Conservation (phyloP, 2,888 invertebrate genomes). For the Acronicta leporina region DNA sequence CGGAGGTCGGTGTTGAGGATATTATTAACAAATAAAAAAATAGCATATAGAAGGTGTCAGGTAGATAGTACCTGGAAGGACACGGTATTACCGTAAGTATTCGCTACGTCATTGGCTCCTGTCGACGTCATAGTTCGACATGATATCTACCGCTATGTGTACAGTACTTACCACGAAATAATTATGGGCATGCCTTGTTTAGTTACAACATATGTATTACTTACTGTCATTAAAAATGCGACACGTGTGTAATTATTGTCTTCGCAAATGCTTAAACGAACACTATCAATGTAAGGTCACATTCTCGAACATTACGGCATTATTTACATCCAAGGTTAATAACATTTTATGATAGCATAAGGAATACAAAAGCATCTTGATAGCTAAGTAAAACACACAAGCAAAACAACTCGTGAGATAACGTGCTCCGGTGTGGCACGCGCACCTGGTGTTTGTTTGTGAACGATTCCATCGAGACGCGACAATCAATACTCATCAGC, state of each 20-base stretch:
- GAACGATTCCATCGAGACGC: background rate
- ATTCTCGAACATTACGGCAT: background rate
- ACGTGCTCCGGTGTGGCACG: background rate
- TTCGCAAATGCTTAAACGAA: background rate
- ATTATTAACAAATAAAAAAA: no score
- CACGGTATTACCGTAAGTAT: no score
- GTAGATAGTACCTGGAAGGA: no score
- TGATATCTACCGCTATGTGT: no score
- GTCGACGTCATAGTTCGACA: no score
- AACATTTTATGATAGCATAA: background rate
- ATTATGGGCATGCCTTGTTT: background rate
- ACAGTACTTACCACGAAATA: no score
- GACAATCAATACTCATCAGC: no score
- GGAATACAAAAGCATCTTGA: background rate
- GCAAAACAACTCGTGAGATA: background rate
- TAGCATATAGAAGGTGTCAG: no score
- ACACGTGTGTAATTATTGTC: slow-evolving; percentile 3
- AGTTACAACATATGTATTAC: slow-evolving; percentile 6
- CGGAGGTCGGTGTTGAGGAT: no score
- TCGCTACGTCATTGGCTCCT: no score
- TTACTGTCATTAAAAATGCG: slow-evolving; percentile 1
- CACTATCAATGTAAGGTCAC: slow-evolving; percentile 10
- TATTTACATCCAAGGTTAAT: background rate
- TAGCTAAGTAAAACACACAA: background rate
- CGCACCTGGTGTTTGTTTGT: slow-evolving; percentile 6